phyloP scores from a whole-genome alignment of 2,113 vertebrate species.

The Alligator sinensis region DNA sequence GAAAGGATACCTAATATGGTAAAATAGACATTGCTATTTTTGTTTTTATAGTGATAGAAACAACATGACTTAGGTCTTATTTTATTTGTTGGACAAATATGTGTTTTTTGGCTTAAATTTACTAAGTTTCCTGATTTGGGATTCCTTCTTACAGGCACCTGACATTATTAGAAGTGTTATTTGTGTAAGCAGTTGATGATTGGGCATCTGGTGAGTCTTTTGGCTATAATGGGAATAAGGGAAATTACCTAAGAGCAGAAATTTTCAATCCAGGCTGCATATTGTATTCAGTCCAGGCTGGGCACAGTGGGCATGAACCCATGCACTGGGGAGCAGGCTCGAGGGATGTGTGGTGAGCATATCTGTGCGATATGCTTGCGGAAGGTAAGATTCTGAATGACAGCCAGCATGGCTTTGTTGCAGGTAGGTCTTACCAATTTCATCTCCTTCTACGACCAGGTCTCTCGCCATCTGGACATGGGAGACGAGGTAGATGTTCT shows the following conservation, averaged over 20 bases:
- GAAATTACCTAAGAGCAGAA: not conserved
- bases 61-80: not conserved
- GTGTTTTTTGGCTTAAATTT: not conserved
- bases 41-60: not conserved
- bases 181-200: not conserved
- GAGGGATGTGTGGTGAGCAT: no score
- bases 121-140: not conserved
- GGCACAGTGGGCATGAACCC: no score
- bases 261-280: not conserved
- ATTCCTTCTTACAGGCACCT: not conserved
- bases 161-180: not conserved
- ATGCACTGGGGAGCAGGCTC: no score
- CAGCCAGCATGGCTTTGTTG: no score
- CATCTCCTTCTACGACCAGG: no score
- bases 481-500: no score
- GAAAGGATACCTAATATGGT: constrained; percentile 78
- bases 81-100: not conserved
- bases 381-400: no score
- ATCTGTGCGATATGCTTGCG: no score
- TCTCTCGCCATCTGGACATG: no score
- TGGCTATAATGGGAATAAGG: not conserved
- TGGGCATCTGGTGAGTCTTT: not conserved
- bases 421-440: no score
- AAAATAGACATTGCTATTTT: constrained; percentile 53
- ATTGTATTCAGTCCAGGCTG: not conserved